A percentile compares a stretch with the other conserved stretches of the same genome.
Conservation (phyloP, 2,113 vertebrate genomes). For the Leucopsar rothschildi region DNA sequence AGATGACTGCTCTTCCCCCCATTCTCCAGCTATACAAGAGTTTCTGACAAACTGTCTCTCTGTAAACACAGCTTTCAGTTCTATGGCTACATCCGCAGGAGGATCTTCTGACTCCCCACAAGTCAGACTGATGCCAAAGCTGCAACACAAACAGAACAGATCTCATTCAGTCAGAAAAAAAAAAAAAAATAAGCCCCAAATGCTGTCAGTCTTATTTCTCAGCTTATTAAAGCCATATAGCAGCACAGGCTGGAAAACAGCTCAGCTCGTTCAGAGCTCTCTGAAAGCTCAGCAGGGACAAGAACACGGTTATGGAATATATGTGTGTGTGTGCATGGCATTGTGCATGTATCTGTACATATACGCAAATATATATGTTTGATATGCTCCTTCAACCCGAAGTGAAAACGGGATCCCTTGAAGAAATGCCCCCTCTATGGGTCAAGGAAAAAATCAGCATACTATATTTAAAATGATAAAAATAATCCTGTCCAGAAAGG, state of each 20-base stretch:
- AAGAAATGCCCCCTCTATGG: constrained; percentile 61
- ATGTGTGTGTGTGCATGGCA: fast-evolving
- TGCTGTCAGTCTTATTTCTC: neutral
- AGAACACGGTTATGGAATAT: neutral
- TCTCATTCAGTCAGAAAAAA: neutral
- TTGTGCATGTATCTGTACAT: neutral
- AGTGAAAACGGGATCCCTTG: neutral
- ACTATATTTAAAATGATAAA: constrained; percentile 75
- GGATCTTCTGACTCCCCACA: constrained; percentile 85
- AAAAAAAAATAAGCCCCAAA: neutral
- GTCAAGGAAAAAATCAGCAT: constrained; percentile 70
- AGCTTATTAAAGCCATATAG: neutral
- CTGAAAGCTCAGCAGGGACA: neutral
- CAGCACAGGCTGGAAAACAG: neutral
- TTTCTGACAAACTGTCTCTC: constrained; percentile 90
- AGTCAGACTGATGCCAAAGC: constrained; percentile 92
- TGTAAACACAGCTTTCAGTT: constrained; percentile 89
- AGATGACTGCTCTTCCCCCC: constrained; percentile 87
- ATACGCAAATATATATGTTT: neutral
- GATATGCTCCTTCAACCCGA: neutral
- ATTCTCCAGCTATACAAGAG: constrained; percentile 88
- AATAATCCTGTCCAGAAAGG: constrained; percentile 71
- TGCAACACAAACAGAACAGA: constrained; percentile 57
- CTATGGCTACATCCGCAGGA: constrained; percentile 88
- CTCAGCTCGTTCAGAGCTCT: neutral